These are phyloP conservation scores for Seriola dumerili DNA, from an alignment of 2,113 vertebrate genomes.

Conservation along the genomic window DNA sequence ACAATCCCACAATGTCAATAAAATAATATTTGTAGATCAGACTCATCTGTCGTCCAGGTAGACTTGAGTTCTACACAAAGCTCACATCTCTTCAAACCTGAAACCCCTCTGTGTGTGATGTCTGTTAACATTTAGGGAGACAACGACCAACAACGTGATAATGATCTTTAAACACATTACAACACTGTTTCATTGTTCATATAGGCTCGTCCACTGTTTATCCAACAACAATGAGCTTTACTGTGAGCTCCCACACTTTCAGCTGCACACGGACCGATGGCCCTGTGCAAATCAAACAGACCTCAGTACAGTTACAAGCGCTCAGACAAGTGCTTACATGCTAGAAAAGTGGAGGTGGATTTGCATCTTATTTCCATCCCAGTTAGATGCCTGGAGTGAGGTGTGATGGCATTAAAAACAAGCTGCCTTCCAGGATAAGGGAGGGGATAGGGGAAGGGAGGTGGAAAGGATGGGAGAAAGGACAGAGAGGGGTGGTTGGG, in stretches of 20 bases:
- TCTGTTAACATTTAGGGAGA: slow-evolving; percentile 42
- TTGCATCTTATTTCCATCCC: slow-evolving; percentile 87
- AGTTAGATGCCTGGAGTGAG: slow-evolving; percentile 63
- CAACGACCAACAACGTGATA: slow-evolving; percentile 40
- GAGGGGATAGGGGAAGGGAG: neutral
- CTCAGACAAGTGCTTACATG: slow-evolving; percentile 67
- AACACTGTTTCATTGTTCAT: slow-evolving; percentile 58
- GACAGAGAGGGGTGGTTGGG: neutral
- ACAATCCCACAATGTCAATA: slow-evolving; percentile 62
- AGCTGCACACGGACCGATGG: slow-evolving; percentile 12
- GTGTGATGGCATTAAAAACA: slow-evolving; percentile 38
- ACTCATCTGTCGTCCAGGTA: neutral
- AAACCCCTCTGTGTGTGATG: neutral
- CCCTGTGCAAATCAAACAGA: slow-evolving; percentile 32
- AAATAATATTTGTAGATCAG: slow-evolving; percentile 34
- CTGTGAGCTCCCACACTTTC: slow-evolving; percentile 2
- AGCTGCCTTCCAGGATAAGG: slow-evolving; percentile 69
- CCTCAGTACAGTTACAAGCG: slow-evolving; percentile 51
- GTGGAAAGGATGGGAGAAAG: slow-evolving; percentile 1
- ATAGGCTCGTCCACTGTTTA: slow-evolving; percentile 57
- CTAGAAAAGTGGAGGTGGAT: slow-evolving; percentile 64
- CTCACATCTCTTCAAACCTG: neutral
- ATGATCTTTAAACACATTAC: slow-evolving; percentile 63
- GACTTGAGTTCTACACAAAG: neutral
- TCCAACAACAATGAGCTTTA: slow-evolving; percentile 49